phyloP scores from a whole-genome alignment of 2,113 vertebrate species.

The Gorsachius goisagi region DNA sequence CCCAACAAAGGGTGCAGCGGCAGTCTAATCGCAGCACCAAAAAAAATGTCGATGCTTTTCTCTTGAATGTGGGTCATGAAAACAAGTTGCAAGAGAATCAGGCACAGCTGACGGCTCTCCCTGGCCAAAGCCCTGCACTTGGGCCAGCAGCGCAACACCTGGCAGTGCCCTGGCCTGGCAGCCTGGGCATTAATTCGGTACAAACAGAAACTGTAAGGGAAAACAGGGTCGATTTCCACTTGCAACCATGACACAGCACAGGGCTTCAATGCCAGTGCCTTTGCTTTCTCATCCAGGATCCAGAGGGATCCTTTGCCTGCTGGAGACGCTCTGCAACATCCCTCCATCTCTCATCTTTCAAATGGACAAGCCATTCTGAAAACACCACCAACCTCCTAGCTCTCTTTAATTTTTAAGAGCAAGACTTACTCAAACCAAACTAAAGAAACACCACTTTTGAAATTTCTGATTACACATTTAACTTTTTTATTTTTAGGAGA shows the following conservation, averaged over 20 bases:
- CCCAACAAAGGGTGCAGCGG: background rate
- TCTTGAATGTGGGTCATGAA: background rate
- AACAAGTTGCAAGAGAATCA: background rate
- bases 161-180: background rate
- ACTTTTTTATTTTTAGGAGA: background rate
- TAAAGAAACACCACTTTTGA: background rate
- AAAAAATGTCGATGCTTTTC: background rate
- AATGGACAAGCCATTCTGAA: background rate
- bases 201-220: background rate
- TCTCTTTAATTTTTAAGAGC: background rate
- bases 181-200: background rate
- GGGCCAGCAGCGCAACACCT: rapidly evolving
- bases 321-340: background rate
- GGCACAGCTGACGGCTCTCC: background rate
- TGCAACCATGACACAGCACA: background rate
- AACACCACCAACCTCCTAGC: background rate
- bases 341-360: background rate
- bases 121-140: background rate
- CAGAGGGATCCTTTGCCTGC: background rate
- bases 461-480: background rate
- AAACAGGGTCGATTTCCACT: background rate
- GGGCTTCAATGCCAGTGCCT: background rate
- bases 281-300: background rate
- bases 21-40: background rate
- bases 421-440: background rate